Base-by-base conservation (phyloP, 2,797 vertebrate species). In the Brachymystax lenok region DNA sequence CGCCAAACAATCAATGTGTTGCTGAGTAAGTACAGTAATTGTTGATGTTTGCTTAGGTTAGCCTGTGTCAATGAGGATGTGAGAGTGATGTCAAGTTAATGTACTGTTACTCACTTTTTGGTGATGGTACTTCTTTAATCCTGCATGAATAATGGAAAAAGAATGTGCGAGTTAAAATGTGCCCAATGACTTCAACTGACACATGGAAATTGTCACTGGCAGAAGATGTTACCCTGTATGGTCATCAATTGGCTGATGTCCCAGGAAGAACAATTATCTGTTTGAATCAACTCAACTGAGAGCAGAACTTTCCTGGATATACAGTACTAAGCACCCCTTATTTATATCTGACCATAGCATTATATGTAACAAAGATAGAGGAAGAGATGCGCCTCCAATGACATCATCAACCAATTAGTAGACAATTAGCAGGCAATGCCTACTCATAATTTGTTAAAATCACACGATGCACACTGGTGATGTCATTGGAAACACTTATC, bases 61-160 rank as follows among this genome's bases (percentile, higher is more conserved):
- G 27, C 66, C 16, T 46, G 35, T 40, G n/a, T 56, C 16, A 17
- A 3, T n/a, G 12, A 64, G 59, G 79, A 68, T 3, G 1, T 16
- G 14, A 76, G 2, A 54, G 8, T 4, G 0, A 35, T 71, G 8
- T 24, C 12, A 63, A 24, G 21, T 63, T 8, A 24, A 59, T 17
- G 16, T 8, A 7, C 30, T 28, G 61, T 21, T 63, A 94, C 94
- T 95, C 82, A 95, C 95, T 94, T 87, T 94, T 95, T 28, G 93
- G 93, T 74, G 92, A 91, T 67, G 88, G 89, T 59, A 91, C 78
- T 85, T 94, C 93, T 83, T 95, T 95, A 69, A 93, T 40, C 61
- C 95, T 95, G 83, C 28, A 69, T 21, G 73, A 77, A 56, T 2
- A 84, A 70, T 14, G 52, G 84, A 81, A 81, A 71, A 67, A 82